These are phyloP conservation scores for Melinaea marsaeus DNA, from an alignment of 2,888 invertebrate genomes.

Conservation along the genomic window DNA sequence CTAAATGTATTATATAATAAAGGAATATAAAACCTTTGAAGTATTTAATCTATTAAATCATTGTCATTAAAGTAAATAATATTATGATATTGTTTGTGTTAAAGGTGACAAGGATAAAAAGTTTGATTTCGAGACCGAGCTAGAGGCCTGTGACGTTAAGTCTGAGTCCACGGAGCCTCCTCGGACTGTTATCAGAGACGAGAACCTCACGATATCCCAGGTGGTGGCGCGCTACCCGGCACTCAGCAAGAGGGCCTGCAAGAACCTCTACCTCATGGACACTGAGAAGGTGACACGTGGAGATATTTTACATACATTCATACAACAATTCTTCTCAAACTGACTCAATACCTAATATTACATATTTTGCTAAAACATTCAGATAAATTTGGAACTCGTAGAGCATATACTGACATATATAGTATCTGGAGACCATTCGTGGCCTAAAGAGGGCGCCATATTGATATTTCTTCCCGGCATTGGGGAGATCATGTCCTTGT, in stretches of 20 bases:
- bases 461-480: slow-evolving; percentile 88
- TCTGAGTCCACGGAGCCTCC: slow-evolving; percentile 76
- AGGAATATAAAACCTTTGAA: not conserved
- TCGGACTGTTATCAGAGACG: slow-evolving; percentile 81
- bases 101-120: slow-evolving; percentile 68
- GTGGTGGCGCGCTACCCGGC: slow-evolving; percentile 81
- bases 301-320: too few species aligned
- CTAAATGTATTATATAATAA: slow-evolving; percentile 1
- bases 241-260: slow-evolving; percentile 81
- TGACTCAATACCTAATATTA: too few species aligned
- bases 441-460: slow-evolving; percentile 85
- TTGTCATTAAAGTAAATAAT: not conserved
- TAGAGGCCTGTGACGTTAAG: slow-evolving; percentile 80
- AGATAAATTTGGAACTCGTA: slow-evolving; percentile 87
- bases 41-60: not conserved
- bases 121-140: slow-evolving; percentile 78
- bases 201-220: slow-evolving; percentile 83
- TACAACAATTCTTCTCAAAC: too few species aligned
- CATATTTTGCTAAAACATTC: slow-evolving; percentile 20
- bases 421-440: slow-evolving; percentile 82
- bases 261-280: slow-evolving; percentile 87
- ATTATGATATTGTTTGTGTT: slow-evolving; percentile 14
- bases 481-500: slow-evolving; percentile 85
- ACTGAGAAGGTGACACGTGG: slow-evolving; percentile 73
- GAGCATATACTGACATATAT: slow-evolving; percentile 84